Evolutionary conservation across 2,113 vertebrate genomes (phyloP), one percentile per base, ranked within the genome.

Genomic region (Semicossyphus pulcher): DNA sequence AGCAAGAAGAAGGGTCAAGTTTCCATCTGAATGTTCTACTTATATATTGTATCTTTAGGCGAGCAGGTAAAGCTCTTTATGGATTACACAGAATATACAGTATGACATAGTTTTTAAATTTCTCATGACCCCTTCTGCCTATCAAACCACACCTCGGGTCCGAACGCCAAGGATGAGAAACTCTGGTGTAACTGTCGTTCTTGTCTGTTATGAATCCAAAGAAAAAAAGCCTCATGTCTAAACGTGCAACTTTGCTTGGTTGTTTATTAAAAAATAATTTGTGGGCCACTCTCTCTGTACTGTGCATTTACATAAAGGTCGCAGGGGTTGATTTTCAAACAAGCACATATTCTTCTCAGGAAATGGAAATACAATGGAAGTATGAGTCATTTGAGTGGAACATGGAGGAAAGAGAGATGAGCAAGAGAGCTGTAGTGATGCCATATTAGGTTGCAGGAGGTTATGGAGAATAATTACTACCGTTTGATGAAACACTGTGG

Each of bases 121-220:
- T 5, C 14, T 7, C 2, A 7, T 32, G 1, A 39, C 11, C 32
- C 23, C 10, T 14, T 12, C 5, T n/a, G 37, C 9, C 14, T 4
- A 56, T 56, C 10, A 47, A 56, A 56, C 21, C 3, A 32, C 12
- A 16, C 1, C n/a, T 14, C 48, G 18, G 37, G 26, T 57, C 21
- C 49, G 0, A 11, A 39, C 10, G 48, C 3, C 15, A 39, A 65
- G 66, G 65, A 52, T 73, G 42, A 83, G 58, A 73, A 69, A 64
- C 63, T 72, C 42, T 69, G 61, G 16, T 66, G 25, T 57, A 32
- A 23, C 29, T 51, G 0, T 39, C 23, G 49, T 56, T 70, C 5
- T 31, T 32, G 18, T 61, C n/a, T 0, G 5, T 48, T 31, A 42
- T 25, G 20, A 25, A 34, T 16, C 32, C 37, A 36, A 51, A 54